Evolutionary conservation across 2,113 vertebrate species (phyloP).

Genomic region (Megaceryle maxima): DNA sequence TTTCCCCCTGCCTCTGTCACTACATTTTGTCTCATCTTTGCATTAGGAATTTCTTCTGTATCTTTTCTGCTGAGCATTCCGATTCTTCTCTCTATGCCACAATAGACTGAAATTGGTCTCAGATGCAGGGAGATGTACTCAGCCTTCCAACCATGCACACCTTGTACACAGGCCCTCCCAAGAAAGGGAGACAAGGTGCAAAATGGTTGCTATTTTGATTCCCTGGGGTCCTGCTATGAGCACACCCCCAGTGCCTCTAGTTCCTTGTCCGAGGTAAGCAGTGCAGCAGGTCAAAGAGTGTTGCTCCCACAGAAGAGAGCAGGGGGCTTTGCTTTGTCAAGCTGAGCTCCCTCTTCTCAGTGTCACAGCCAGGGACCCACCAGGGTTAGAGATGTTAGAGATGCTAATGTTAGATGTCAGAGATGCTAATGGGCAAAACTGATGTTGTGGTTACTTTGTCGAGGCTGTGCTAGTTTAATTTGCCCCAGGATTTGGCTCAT

Average conservation of each 20-base stretch:
- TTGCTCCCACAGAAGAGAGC: neutral
- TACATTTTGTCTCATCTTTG: neutral
- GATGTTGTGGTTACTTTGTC: accelerated
- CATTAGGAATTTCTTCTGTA: neutral
- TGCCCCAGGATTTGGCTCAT: neutral
- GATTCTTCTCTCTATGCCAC: neutral
- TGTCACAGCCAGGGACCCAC: neutral
- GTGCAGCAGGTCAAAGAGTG: neutral
- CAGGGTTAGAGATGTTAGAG: neutral
- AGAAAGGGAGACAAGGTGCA: neutral
- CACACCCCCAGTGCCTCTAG: neutral
- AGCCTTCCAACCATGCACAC: neutral
- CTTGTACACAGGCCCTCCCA: neutral
- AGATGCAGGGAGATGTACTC: neutral
- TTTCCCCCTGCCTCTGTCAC: neutral
- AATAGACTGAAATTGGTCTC: neutral
- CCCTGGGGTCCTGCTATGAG: neutral
- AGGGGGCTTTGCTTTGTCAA: neutral
- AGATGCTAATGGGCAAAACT: neutral
- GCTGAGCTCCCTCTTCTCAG: neutral
- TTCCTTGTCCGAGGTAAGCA: neutral
- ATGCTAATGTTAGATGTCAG: neutral
- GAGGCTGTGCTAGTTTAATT: neutral
- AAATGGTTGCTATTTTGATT: neutral
- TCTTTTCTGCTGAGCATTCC: neutral